A percentile compares a stretch with the other conserved stretches of the same genome.
These are phyloP conservation scores for Cydia pomonella DNA, from an alignment of 1,140 invertebrate species.

Conservation along the genomic window DNA sequence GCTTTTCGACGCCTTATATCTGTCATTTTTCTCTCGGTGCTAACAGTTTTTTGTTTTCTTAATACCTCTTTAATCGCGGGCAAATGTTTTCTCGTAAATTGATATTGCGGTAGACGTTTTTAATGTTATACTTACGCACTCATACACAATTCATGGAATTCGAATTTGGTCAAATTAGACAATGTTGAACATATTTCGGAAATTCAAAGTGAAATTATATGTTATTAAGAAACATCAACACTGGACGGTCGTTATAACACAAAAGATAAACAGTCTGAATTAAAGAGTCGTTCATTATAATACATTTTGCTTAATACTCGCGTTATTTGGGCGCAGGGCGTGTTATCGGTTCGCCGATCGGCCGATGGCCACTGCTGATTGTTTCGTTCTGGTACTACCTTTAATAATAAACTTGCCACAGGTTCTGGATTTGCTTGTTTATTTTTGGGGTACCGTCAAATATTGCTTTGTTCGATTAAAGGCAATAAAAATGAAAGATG, in stretches of 20 bases:
- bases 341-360: conserved; percentile 64
- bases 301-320: conserved; percentile 71
- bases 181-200: conserved; percentile 67
- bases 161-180: conserved; percentile 56
- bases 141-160: conserved; percentile 60
- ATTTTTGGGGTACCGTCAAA: conserved; percentile 30
- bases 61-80: conserved; percentile 60
- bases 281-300: conserved; percentile 73
- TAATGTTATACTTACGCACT: conserved; percentile 37
- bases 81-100: conserved; percentile 54
- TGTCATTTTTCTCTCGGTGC: conserved; percentile 69
- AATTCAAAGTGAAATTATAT: conserved; percentile 74
- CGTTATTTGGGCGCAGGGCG: conserved; percentile 62
- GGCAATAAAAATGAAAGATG: neutral
- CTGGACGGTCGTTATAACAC: conserved; percentile 66
- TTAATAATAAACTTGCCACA: conserved; percentile 33
- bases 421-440: conserved; percentile 32
- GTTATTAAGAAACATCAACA: conserved; percentile 78
- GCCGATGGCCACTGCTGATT: conserved; percentile 60
- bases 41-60: conserved; percentile 63
- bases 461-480: conserved; percentile 18
- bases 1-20: conserved; percentile 66
- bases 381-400: conserved; percentile 56
- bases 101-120: conserved; percentile 36
- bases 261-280: conserved; percentile 77